A percentile compares a stretch with the other conserved stretches of the same genome.
phyloP scores from a whole-genome alignment of 2,888 invertebrate species.

The Drosophila greeni region DNA sequence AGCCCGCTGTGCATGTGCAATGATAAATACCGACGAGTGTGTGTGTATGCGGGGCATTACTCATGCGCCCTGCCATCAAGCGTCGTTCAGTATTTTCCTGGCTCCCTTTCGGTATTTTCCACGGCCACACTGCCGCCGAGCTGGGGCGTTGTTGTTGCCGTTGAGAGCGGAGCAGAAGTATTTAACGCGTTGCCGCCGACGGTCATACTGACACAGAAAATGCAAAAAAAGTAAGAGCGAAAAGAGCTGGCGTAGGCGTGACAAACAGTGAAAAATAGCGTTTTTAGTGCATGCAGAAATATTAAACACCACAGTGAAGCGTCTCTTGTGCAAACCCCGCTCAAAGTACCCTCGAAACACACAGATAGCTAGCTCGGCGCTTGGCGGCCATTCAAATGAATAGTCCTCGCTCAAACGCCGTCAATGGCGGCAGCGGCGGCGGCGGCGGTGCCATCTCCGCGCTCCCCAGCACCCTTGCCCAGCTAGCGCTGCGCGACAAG shows the following conservation, averaged over 20 bases:
- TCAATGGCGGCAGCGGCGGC: slow-evolving; percentile 50
- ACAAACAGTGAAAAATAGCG: slow-evolving; percentile 52
- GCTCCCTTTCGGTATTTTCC: slow-evolving; percentile 25
- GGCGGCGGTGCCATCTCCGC: slow-evolving; percentile 63
- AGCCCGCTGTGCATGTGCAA: slow-evolving; percentile 27
- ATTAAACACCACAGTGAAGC: slow-evolving; percentile 40
- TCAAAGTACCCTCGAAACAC: slow-evolving; percentile 4
- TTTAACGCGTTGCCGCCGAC: slow-evolving; percentile 15
- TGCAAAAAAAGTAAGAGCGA: slow-evolving; percentile 50
- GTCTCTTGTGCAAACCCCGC: slow-evolving; percentile 28
- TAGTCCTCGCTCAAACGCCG: slow-evolving; percentile 75
- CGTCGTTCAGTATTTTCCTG: slow-evolving; percentile 24
- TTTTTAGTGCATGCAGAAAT: slow-evolving; percentile 32
- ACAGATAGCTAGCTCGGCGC: slow-evolving; percentile 20
- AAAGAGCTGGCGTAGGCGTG: slow-evolving; percentile 57
- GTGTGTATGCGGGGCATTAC: slow-evolving; percentile 29
- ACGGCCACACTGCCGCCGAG: slow-evolving; percentile 15
- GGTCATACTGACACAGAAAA: slow-evolving; percentile 48
- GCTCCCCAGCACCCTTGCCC: slow-evolving; percentile 72
- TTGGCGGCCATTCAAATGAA: slow-evolving; percentile 57
- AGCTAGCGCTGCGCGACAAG: slow-evolving; percentile 74
- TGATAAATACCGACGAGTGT: slow-evolving; percentile 7
- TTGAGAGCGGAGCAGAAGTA: slow-evolving; percentile 22
- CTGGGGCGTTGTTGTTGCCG: slow-evolving; percentile 29
- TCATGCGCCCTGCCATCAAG: slow-evolving; percentile 29